These are phyloP conservation scores for Apaloderma vittatum DNA, from an alignment of 2,113 vertebrate genomes.

Conservation along the genomic window DNA sequence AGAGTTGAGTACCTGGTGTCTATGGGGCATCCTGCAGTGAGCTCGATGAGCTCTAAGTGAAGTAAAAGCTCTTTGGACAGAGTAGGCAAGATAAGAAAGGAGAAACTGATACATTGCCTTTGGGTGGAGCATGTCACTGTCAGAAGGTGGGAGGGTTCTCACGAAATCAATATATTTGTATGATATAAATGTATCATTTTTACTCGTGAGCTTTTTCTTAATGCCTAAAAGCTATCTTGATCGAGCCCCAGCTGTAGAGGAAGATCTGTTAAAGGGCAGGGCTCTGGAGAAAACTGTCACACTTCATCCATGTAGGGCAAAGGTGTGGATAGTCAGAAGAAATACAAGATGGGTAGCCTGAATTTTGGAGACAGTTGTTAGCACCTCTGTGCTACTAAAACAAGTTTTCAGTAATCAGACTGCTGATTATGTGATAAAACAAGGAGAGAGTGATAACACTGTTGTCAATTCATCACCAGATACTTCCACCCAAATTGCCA, in stretches of 20 bases:
- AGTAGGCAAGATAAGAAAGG: background rate
- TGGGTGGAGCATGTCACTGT: background rate
- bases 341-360: background rate
- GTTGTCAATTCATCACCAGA: constrained; percentile 15
- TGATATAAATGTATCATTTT: background rate
- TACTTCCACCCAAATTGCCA: constrained; percentile 13
- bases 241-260: background rate
- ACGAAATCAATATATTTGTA: background rate
- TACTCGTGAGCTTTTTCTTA: background rate
- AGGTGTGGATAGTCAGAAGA: background rate
- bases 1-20: background rate
- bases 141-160: background rate
- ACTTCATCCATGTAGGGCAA: background rate
- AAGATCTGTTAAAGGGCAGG: background rate
- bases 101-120: background rate
- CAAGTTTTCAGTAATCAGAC: background rate
- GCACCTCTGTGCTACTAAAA: background rate
- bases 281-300: background rate
- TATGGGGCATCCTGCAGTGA: background rate
- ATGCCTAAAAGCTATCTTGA: background rate
- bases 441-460: background rate
- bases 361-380: background rate
- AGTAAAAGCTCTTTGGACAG: background rate
- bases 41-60: background rate
- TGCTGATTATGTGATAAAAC: constrained; percentile 37